Conservation (phyloP, 2,113 vertebrate genomes). For the Bettongia penicillata region DNA sequence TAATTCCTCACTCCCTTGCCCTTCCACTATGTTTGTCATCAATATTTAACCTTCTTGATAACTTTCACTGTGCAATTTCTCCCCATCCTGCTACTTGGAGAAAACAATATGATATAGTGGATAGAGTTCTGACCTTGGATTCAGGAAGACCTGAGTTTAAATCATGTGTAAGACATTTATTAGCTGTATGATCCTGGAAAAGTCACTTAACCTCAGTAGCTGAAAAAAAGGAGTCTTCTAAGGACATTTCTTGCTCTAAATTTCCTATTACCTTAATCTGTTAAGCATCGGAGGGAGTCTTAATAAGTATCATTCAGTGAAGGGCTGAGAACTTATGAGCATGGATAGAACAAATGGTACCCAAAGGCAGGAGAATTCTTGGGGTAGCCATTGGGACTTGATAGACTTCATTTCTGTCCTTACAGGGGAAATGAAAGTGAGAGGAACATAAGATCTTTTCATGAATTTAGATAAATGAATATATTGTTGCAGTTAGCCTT, state of each 20-base stretch:
- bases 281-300: not conserved
- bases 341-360: not conserved
- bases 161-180: not conserved
- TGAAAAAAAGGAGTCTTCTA: not conserved
- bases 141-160: not conserved
- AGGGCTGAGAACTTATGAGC: not conserved
- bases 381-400: not conserved
- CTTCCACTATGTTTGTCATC: not conserved
- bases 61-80: conserved; percentile 15
- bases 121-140: not conserved
- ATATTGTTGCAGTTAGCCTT: conserved; percentile 46
- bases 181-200: not conserved
- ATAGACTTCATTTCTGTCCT: conserved; percentile 38
- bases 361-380: not conserved
- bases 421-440: conserved; percentile 38
- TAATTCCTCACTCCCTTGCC: not conserved
- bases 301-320: not conserved
- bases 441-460: conserved; percentile 12
- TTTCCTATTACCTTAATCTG: not conserved
- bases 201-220: not conserved
- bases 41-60: not conserved
- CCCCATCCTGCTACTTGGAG: not conserved
- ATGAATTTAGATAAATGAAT: conserved; percentile 57
- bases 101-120: not conserved
- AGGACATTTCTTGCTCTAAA: not conserved